Evolutionary conservation across 2,113 vertebrate species (phyloP).

Genomic region (Cyanoliseus patagonus): DNA sequence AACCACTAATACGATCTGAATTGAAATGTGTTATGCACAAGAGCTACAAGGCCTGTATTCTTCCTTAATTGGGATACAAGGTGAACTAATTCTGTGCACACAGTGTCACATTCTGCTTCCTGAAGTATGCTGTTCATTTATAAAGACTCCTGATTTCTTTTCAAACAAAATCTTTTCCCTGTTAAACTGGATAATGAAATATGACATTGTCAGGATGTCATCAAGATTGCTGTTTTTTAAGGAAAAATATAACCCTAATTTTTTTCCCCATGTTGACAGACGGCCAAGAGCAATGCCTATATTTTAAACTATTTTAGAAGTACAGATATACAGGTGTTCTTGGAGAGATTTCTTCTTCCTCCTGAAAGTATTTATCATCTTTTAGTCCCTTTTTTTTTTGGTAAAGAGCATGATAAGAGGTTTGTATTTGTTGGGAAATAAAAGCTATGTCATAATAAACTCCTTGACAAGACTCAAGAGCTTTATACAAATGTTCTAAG

Average conservation of each 20-base stretch:
- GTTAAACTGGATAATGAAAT: constrained; percentile 42
- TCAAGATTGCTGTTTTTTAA: constrained; percentile 15
- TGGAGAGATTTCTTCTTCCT: neutral
- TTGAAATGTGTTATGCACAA: neutral
- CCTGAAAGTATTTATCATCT: neutral
- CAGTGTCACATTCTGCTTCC: neutral
- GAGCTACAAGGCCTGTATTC: neutral
- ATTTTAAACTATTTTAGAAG: constrained; percentile 6
- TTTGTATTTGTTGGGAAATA: neutral
- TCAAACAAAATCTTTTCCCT: constrained; percentile 11
- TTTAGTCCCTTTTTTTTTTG: neutral
- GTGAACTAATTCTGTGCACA: constrained; percentile 8
- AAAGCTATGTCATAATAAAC: neutral
- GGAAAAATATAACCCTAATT: neutral
- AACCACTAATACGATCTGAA: neutral
- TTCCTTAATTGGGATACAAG: neutral
- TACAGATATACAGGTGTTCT: neutral
- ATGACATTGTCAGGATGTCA: neutral
- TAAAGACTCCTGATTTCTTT: constrained; percentile 30
- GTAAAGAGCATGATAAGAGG: neutral
- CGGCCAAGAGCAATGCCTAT: neutral
- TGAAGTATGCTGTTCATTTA: constrained; percentile 3
- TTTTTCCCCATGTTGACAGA: neutral
- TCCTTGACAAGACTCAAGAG: neutral
- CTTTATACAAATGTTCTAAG: neutral